Evolutionary conservation across 2,888 invertebrate species (phyloP).

Genomic region (Esperia sulphurella): DNA sequence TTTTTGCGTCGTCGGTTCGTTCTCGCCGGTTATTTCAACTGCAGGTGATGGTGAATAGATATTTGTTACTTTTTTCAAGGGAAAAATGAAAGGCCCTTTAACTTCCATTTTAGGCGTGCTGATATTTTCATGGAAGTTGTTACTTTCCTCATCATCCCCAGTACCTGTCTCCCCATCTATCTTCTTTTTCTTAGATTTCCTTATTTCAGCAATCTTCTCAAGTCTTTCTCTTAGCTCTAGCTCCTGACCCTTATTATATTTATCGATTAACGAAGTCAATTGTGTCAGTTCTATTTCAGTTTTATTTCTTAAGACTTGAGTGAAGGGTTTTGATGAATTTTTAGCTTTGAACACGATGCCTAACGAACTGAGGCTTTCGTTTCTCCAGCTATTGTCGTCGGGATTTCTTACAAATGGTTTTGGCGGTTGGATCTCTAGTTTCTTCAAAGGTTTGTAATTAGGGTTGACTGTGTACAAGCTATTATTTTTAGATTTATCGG

Average conservation of each 20-base stretch:
- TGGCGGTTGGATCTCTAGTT: constrained; percentile 57
- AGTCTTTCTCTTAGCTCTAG: constrained; percentile 58
- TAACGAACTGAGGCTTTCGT: constrained; percentile 66
- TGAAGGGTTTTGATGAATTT: constrained; percentile 66
- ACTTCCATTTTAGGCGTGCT: not conserved
- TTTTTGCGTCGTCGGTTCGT: not conserved
- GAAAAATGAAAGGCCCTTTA: not conserved
- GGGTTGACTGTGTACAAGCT: constrained; percentile 50
- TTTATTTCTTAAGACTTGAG: constrained; percentile 66
- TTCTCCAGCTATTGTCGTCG: constrained; percentile 72
- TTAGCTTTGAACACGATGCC: constrained; percentile 73
- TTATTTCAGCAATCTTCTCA: constrained; percentile 63
- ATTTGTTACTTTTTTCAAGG: not conserved
- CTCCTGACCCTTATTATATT: constrained; percentile 41
- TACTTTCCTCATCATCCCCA: constrained; percentile 55
- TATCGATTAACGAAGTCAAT: constrained; percentile 44
- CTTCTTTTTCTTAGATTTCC: constrained; percentile 62
- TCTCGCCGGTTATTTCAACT: not conserved
- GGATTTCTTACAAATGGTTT: constrained; percentile 60
- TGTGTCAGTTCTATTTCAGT: constrained; percentile 57
- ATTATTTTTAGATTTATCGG: constrained; percentile 37
- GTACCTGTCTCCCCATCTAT: constrained; percentile 54
- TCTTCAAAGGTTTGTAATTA: constrained; percentile 65
- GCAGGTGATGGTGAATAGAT: not conserved
- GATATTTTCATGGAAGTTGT: constrained; percentile 4